These are phyloP conservation scores for Thera obeliscata DNA, from an alignment of 2,888 invertebrate species.

Conservation along the genomic window DNA sequence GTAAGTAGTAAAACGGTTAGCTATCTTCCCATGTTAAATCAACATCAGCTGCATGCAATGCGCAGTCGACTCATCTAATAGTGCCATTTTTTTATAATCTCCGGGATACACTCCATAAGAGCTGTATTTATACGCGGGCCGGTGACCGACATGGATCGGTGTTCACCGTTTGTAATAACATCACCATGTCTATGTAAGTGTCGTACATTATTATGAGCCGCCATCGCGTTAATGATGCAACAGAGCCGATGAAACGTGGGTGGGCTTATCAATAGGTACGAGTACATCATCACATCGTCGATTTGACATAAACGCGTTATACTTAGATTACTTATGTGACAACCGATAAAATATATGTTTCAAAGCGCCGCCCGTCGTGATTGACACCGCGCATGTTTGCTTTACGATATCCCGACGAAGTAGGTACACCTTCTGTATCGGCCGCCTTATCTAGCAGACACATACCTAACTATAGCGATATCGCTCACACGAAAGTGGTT, in stretches of 20 bases:
- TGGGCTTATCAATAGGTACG: slow-evolving; percentile 77
- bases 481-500: slow-evolving; percentile 56
- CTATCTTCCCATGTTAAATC: background rate
- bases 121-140: background rate
- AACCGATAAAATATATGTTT: slow-evolving; percentile 77
- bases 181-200: slow-evolving; percentile 48
- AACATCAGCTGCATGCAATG: background rate
- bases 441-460: slow-evolving; percentile 70
- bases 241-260: slow-evolving; percentile 69
- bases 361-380: slow-evolving; percentile 80
- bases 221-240: slow-evolving; percentile 72
- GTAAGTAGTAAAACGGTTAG: background rate
- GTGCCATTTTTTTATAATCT: background rate
- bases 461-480: slow-evolving; percentile 60
- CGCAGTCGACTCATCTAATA: background rate
- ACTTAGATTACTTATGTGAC: slow-evolving; percentile 79
- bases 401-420: slow-evolving; percentile 71
- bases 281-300: slow-evolving; percentile 58
- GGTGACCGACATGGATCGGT: slow-evolving; percentile 9
- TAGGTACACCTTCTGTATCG: slow-evolving; percentile 71
- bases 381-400: slow-evolving; percentile 79
- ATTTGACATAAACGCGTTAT: slow-evolving; percentile 83
- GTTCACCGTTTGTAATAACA: slow-evolving; percentile 55
- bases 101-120: background rate
- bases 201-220: slow-evolving; percentile 57